Evolutionary conservation across 1,140 invertebrate genomes (phyloP), one percentile per base, ranked within the genome.

Genomic region (Zaprionus africanus): DNA sequence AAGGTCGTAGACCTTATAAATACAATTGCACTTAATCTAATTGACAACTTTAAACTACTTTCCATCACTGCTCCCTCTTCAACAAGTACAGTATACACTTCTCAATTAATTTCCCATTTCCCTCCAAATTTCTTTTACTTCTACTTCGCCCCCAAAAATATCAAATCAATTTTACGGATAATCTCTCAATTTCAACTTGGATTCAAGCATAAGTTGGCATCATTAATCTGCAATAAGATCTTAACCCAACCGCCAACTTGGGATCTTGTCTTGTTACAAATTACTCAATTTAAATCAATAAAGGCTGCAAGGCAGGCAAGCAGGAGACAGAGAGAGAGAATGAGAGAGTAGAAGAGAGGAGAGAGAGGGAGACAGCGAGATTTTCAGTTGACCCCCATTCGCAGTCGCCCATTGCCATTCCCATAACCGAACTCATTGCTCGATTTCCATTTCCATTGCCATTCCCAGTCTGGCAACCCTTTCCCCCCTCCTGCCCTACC

Each of bases 281-380:
- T 87, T 82, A 73, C 84, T 87, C 85, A 88, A 87, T 87, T 87
- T 87, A 84, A 88, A 90, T 87, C 84, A 87, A 87, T 88, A 88
- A 87, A 65, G 76, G 75, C 24, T 62, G 38, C 34, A 31, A 31
- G 49, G n/a, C 17, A 6, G 13, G 2, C 43, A 12, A 19, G 43
- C 5, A 19, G 17, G 19, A 51, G n/a, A 51, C 9, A 12, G 4
- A 12, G 0, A 51, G 2, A 43, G n/a, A 43, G 36, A 15, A 9
- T 11, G 7, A 19, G 17, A 49, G 0, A 41, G 15, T n/a, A 41
- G 36, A 13, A 13, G 12, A 12, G 22, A 22, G 22, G 2, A 41
- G 38, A 5, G 15, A n/a, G 5, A n/a, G 2, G 15, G 43, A 49
- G 17, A 19, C 17, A 19, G 46, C 24, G 46, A 51, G 46, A 51